phyloP scores from a whole-genome alignment of 2,113 vertebrate genomes.

The Ctenomys sociabilis region DNA sequence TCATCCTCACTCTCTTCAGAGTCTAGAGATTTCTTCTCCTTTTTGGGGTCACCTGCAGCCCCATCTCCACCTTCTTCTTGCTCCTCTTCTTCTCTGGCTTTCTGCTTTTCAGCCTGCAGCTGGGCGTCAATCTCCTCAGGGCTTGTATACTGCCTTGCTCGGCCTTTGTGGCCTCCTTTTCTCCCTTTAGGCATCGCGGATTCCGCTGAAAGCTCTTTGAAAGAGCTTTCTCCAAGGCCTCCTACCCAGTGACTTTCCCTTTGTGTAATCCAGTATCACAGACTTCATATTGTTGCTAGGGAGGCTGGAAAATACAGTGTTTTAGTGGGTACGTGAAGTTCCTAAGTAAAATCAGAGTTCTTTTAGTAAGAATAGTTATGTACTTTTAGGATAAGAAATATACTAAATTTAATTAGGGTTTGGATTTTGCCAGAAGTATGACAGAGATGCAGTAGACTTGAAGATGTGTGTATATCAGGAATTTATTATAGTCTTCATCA shows the following conservation, averaged over 20 bases:
- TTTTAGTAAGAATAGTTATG: not conserved
- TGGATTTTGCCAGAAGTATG: not conserved
- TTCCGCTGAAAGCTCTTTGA: not conserved
- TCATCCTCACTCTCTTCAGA: too few species aligned
- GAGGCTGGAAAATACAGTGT: not conserved
- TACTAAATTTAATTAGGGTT: constrained; percentile 16
- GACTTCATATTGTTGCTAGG: not conserved
- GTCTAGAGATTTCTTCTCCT: too few species aligned
- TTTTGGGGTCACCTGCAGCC: too few species aligned
- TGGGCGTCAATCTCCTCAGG: too few species aligned
- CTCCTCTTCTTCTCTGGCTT: too few species aligned
- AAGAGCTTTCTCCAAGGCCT: not conserved
- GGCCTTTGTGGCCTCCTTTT: too few species aligned
- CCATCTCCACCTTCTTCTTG: too few species aligned
- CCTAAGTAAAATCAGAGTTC: not conserved
- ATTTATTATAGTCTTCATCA: not conserved
- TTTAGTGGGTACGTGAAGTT: constrained; percentile 6
- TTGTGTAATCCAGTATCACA: not conserved
- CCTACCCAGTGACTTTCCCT: not conserved
- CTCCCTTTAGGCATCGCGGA: too few species aligned
- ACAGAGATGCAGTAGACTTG: not conserved
- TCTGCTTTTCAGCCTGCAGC: too few species aligned
- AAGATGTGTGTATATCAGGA: not conserved
- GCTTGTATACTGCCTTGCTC: too few species aligned
- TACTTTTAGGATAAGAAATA: not conserved